Evolutionary conservation across 2,888 invertebrate genomes (phyloP).

Genomic region (Epinotia nisella): DNA sequence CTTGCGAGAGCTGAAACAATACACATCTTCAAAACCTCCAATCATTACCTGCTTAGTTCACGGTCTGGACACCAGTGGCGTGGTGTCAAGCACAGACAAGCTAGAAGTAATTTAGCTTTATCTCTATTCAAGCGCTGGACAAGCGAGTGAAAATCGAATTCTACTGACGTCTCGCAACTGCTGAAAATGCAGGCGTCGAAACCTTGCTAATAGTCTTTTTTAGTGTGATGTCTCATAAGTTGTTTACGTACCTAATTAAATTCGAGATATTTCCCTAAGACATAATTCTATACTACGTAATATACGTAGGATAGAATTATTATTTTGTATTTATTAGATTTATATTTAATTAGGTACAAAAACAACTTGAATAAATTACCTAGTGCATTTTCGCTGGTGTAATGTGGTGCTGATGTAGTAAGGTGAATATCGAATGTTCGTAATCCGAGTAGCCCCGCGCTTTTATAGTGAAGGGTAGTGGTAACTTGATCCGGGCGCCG

Average conservation of each 20-base stretch:
- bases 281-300: too few species aligned
- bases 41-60: too few species aligned
- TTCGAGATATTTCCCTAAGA: too few species aligned
- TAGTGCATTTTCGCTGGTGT: slow-evolving; percentile 7
- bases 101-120: neutral
- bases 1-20: slow-evolving; percentile 55
- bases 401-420: slow-evolving; percentile 50
- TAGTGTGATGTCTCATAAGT: neutral
- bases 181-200: neutral
- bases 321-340: too few species aligned
- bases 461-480: slow-evolving; percentile 79
- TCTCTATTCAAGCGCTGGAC: neutral
- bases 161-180: neutral
- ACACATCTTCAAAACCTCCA: neutral
- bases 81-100: neutral
- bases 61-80: neutral
- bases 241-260: too few species aligned
- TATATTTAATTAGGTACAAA: neutral
- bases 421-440: slow-evolving; percentile 63
- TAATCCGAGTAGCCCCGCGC: slow-evolving; percentile 69
- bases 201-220: neutral
- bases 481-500: slow-evolving; percentile 72
- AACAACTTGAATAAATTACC: neutral
- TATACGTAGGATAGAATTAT: too few species aligned
- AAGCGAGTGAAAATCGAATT: too few species aligned